Conservation (phyloP, 1,140 invertebrate genomes). For the Coelopa frigida region DNA sequence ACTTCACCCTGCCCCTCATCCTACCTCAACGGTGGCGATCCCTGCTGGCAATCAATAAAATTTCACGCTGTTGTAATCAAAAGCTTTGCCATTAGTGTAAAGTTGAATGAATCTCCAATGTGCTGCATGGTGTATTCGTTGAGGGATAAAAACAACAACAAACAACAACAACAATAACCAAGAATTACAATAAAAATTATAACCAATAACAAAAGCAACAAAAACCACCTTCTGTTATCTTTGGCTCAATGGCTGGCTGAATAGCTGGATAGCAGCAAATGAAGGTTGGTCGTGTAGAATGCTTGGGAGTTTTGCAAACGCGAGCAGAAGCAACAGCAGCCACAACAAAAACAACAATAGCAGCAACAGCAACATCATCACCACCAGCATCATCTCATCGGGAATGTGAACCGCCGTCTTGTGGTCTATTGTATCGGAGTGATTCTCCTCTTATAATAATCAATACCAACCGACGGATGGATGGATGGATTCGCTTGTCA, state of each 20-base stretch:
- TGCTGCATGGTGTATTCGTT: constrained; percentile 1
- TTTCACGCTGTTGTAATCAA: constrained; percentile 43
- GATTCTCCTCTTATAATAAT: no score
- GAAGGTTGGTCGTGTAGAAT: no score
- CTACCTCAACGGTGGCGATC: no score
- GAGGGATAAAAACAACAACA: neutral
- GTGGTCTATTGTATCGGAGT: no score
- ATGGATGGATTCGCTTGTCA: no score
- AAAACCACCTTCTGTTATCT: no score
- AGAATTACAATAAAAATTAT: neutral
- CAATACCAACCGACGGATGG: no score
- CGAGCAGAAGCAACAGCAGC: constrained; percentile 24
- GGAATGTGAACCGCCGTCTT: no score
- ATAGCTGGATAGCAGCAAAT: no score
- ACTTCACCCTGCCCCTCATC: no score
- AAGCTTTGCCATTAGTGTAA: constrained; percentile 42
- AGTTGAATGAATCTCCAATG: constrained; percentile 35
- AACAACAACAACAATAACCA: neutral
- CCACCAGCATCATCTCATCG: no score
- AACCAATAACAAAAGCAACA: constrained; percentile 7
- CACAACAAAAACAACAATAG: constrained; percentile 18
- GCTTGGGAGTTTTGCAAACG: neutral
- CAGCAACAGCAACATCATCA: neutral
- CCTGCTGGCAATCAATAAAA: constrained; percentile 39
- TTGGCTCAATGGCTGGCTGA: no score